Evolutionary conservation across 92 coral and sea anemone genomes (phyloP).

Genomic region (Diadumene lineata): DNA sequence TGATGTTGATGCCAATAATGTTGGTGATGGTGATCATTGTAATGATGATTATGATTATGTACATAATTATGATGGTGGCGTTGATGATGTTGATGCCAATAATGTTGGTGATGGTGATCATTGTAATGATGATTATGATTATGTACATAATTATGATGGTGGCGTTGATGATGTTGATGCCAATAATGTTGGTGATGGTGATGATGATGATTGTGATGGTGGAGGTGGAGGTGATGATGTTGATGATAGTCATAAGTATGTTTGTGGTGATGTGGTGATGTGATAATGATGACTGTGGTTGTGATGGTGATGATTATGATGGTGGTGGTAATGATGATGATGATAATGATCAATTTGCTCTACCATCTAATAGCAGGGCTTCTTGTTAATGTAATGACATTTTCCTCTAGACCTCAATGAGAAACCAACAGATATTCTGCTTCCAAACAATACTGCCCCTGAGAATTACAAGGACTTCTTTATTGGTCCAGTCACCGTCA

Average conservation of each 20-base stretch:
- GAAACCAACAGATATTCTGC: slow-evolving; percentile 52
- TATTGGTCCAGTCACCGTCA: slow-evolving; percentile 64
- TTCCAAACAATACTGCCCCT: slow-evolving; percentile 35
- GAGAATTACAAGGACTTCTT: slow-evolving; percentile 68
- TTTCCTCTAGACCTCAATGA: slow-evolving; percentile 74
- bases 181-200: not conserved
- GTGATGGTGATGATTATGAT: not conserved
- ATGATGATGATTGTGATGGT: not conserved
- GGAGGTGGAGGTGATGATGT: not conserved
- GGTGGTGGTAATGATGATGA: not conserved
- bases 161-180: not conserved
- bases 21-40: too few relatives aligned
- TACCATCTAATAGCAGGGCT: not conserved
- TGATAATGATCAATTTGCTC: too few relatives aligned
- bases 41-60: not conserved
- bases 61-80: not conserved
- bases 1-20: slow-evolving; percentile 52
- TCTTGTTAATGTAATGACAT: not conserved
- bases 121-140: not conserved
- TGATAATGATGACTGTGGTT: not conserved
- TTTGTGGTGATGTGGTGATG: too few relatives aligned
- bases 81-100: not conserved
- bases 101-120: not conserved
- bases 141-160: not conserved
- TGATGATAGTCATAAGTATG: slow-evolving; percentile 4